A percentile compares a stretch with the other conserved stretches of the same genome.
These are phyloP conservation scores for Contarinia nasturtii DNA, from an alignment of 1,140 invertebrate species.

Conservation along the genomic window DNA sequence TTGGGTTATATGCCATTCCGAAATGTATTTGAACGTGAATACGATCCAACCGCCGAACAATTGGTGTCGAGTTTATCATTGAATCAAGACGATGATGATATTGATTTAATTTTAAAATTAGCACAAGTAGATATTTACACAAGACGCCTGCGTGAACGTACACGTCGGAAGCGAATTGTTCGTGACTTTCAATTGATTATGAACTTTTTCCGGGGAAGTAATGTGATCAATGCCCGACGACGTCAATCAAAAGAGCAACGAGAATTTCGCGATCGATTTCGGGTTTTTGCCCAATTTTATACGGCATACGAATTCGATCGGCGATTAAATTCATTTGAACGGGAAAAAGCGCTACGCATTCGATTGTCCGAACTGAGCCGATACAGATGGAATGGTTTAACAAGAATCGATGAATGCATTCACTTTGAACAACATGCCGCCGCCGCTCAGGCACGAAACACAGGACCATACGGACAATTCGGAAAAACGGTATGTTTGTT, in stretches of 20 bases:
- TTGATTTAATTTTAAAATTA: constrained; percentile 52
- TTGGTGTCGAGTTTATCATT: constrained; percentile 64
- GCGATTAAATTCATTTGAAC: constrained; percentile 53
- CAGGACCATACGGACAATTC: constrained; percentile 19
- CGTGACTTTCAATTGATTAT: constrained; percentile 70
- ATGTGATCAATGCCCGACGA: constrained; percentile 15
- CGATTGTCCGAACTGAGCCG: constrained; percentile 64
- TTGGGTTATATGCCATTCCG: constrained; percentile 91
- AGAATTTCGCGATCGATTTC: constrained; percentile 60
- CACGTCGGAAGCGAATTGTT: constrained; percentile 69
- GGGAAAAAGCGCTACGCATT: constrained; percentile 63
- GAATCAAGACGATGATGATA: constrained; percentile 69
- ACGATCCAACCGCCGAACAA: constrained; percentile 79
- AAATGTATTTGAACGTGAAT: constrained; percentile 92
- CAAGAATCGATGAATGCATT: constrained; percentile 56
- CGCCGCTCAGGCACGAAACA: constrained; percentile 21
- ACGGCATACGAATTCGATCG: constrained; percentile 65
- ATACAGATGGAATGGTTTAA: constrained; percentile 63
- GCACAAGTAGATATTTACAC: constrained; percentile 74
- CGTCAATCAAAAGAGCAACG: constrained; percentile 27
- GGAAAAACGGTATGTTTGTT: constrained; percentile 22
- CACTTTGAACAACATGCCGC: constrained; percentile 61
- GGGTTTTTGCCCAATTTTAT: constrained; percentile 74
- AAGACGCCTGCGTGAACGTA: constrained; percentile 62
- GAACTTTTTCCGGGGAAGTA: constrained; percentile 45